Evolutionary conservation across 2,113 vertebrate species (phyloP).

Genomic region (Odontophorus gujanensis): DNA sequence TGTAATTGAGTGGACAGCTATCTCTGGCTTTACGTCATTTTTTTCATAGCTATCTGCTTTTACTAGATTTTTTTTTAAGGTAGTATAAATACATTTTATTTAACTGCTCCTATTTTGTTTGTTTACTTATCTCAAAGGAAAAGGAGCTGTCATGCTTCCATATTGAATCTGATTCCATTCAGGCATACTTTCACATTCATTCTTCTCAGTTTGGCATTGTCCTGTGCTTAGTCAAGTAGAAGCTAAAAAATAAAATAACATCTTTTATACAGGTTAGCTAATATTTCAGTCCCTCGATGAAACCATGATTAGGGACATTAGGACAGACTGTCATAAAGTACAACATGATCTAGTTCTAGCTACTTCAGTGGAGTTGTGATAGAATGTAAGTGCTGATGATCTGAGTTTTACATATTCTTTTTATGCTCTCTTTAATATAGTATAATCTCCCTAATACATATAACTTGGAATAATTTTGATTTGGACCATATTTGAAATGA

Average conservation of each 20-base stretch:
- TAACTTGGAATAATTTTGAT: not conserved
- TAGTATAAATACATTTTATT: not conserved
- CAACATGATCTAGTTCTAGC: not conserved
- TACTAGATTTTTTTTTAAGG: not conserved
- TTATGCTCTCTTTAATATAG: not conserved
- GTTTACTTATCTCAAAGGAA: not conserved
- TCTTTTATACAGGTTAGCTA: not conserved
- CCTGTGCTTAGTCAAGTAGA: not conserved
- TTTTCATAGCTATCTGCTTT: not conserved
- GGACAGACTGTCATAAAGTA: not conserved
- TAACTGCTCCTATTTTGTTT: not conserved
- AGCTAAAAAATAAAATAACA: not conserved
- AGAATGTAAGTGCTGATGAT: not conserved
- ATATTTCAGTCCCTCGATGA: not conserved
- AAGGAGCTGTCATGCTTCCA: not conserved
- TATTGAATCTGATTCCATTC: not conserved
- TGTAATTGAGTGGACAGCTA: not conserved
- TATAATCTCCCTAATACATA: not conserved
- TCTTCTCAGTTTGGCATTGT: not conserved
- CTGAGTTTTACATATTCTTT: not conserved
- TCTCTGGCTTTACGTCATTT: not conserved
- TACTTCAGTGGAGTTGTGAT: not conserved
- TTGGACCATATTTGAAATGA: not conserved
- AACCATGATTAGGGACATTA: not conserved
- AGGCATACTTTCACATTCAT: not conserved